Base-by-base conservation (phyloP, 2,113 vertebrate genomes). In the Mesembrinibis cayennensis region DNA sequence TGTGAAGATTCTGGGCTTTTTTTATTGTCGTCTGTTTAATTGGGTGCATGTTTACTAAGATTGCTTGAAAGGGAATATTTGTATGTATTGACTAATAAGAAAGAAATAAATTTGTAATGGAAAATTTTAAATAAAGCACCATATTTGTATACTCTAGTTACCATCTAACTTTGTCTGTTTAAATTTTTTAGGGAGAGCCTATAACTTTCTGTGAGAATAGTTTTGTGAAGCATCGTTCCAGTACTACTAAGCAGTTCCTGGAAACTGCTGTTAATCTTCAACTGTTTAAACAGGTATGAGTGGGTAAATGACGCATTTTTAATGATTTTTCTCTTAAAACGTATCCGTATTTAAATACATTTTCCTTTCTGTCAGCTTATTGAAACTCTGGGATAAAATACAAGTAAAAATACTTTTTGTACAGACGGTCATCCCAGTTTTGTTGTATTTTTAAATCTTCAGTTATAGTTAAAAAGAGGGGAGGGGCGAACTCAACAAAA, bases 201-300 rank as follows among this genome's bases (percentile, higher is more conserved):
- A 97, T 99, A 96, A 98, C 98, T 13, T 99, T 99, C 98, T 99
- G 99, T 49, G 99, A 99, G 83, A 98, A 99, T 61, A 99, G 99
- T 96, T 99, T 99, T 74, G 98, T 99, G 85, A 99, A 98, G 78
- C 99, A 99, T 96, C 99, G 99, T 85, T 99, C 99, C 13, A 99
- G 98, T 96, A 97, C 98, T 79, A 99, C 99, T 97, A 99, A 98
- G 89, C 98, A 98, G 85, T 99, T 99, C 98, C 98, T 99, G 90
- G 99, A 99, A 96, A 99, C 99, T 58, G 99, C 99, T 59, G 98
- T 99, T 95, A 99, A 99, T 96, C 98, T 99, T 95, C 99, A 99
- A 53, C 99, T 99, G 79, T 99, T 99, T 96, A 99, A 99, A 97
- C 99, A 99, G 99, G 99, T 99, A 98, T 78, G 95, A 84, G 40